Base-by-base conservation (phyloP, 2,113 vertebrate species). In the Pelecanoides urinatrix region DNA sequence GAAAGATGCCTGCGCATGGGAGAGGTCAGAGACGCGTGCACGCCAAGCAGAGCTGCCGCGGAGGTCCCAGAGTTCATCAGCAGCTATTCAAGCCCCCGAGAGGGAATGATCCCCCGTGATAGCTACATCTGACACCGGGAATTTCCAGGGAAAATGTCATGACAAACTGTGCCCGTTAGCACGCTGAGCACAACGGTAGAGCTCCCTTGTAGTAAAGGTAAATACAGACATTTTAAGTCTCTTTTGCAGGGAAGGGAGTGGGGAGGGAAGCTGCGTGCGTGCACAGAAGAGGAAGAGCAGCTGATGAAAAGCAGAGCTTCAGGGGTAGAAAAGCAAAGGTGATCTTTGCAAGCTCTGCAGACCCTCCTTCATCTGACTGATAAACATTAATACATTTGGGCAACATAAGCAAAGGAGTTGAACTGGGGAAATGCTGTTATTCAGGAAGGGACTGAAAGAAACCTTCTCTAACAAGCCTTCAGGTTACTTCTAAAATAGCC, bases 91-190 rank as follows among this genome's bases (percentile, higher is more conserved):
- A 93, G 62, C 36, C 25, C n/a, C 3, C 2, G 38, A 66, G 75
- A 91, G 50, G 36, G 49, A 77, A 32, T 0, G 9, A 19, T 38
- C 56, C 65, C 63, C n/a, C 0, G 3, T 0, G 38, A 36, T 10
- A 67, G 36, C 32, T 83, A 16, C 72, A 16, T 56, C 79, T 40
- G 79, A 74, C 79, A 63, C 12, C 0, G 3, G 73, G 79, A 74
- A 21, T 65, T 97, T 77, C 86, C 88, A 72, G 80, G 65, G 79
- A 44, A 78, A 84, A 90, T n/a, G 61, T 20, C 88, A 36, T 8
- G 65, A 4, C 59, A 47, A 71, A 77, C 12, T 34, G 30, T 17
- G 68, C 85, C 80, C 4, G 8, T 34, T 2, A 13, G 55, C 45
- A 36, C 0, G 1, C 76, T 29, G 65, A 71, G 81, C 61, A 92